Conservation (phyloP, 2,113 vertebrate genomes). For the Phocoena sinus region DNA sequence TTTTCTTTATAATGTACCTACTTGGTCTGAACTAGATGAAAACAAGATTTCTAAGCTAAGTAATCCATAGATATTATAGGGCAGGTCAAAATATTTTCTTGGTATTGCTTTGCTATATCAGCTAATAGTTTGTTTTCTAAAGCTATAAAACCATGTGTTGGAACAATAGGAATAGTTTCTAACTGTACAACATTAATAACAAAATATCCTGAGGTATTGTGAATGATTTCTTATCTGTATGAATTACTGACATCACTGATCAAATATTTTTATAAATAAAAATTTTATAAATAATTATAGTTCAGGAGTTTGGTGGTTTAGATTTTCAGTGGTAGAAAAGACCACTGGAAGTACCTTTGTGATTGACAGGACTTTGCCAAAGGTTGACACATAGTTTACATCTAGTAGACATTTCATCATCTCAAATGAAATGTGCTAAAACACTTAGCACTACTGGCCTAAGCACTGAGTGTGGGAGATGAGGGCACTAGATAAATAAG, state of each 20-base stretch:
- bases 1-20: background rate
- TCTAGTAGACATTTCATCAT: background rate
- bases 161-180: slow-evolving; percentile 13
- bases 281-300: slow-evolving; percentile 38
- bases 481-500: background rate
- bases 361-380: background rate
- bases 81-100: background rate
- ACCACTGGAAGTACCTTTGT: background rate
- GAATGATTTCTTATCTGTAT: slow-evolving; percentile 9
- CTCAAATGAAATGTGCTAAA: background rate
- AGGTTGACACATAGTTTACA: background rate
- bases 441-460: background rate
- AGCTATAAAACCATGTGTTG: background rate
- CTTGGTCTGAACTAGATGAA: background rate
- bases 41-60: background rate
- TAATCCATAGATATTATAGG: background rate
- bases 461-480: background rate
- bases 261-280: slow-evolving; percentile 61
- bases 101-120: background rate
- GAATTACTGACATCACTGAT: slow-evolving; percentile 41
- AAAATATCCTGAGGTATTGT: slow-evolving; percentile 31
- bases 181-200: slow-evolving; percentile 46
- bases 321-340: background rate
- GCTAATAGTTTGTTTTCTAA: background rate
- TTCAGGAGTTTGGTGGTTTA: background rate